These are phyloP conservation scores for Tetragnatha montana DNA, from an alignment of 2,888 invertebrate species.

Conservation along the genomic window DNA sequence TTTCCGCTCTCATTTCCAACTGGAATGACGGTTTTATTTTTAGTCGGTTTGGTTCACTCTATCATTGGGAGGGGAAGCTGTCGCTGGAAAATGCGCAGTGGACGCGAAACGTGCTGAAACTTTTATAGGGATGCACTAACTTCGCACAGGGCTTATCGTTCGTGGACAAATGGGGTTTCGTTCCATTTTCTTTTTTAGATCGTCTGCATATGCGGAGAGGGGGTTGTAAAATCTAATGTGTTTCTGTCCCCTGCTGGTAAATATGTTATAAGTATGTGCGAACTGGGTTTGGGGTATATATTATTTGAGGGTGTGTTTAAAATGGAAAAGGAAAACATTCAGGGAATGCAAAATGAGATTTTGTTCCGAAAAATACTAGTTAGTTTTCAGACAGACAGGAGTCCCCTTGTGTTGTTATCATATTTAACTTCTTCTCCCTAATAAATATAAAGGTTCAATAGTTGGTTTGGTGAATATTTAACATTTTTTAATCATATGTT, in stretches of 20 bases:
- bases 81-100: neutral
- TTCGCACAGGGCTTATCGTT: neutral
- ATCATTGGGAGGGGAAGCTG: neutral
- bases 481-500: no score
- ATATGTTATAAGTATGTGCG: neutral
- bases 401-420: no score
- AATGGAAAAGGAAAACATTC: no score
- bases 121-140: slow-evolving; percentile 33
- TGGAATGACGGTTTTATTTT: slow-evolving; percentile 25
- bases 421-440: no score
- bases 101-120: slow-evolving; percentile 17
- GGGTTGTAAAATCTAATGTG: slow-evolving; percentile 20
- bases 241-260: neutral
- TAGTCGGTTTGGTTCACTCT: neutral
- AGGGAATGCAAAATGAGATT: no score
- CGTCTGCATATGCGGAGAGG: neutral
- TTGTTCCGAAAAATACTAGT: no score
- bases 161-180: neutral
- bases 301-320: neutral
- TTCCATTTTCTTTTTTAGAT: neutral
- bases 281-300: neutral
- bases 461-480: no score
- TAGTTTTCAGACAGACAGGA: no score
- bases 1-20: slow-evolving; percentile 31
- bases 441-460: no score